Percentiles rank a stretch among this genome's conserved stretches.
These are phyloP conservation scores for Chinchilla lanigera DNA, from an alignment of 2,113 vertebrate species.

Conservation along the genomic window DNA sequence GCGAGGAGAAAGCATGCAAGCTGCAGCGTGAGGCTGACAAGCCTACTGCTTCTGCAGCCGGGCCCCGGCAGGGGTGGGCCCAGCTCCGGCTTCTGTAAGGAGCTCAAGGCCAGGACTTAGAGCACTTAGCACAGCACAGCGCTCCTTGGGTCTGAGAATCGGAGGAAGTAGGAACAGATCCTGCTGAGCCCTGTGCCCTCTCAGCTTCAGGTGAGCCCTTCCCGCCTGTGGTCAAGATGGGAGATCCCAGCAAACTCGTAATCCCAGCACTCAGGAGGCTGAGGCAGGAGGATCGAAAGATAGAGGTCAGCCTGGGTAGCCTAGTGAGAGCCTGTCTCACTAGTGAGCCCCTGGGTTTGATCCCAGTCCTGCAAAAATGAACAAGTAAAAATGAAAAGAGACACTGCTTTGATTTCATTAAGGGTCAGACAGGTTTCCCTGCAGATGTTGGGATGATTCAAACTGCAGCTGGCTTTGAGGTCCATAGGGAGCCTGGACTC, in stretches of 20 bases:
- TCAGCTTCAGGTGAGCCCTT: fast-evolving
- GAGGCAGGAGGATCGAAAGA: background rate
- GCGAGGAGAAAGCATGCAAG: background rate
- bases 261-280: background rate
- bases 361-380: background rate
- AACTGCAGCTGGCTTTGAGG: background rate
- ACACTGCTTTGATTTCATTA: background rate
- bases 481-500: background rate
- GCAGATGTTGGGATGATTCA: background rate
- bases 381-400: background rate
- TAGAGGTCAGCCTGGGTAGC: background rate
- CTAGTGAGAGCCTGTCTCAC: background rate
- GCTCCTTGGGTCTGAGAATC: background rate
- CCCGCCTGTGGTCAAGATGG: background rate
- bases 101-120: background rate
- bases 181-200: background rate
- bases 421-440: background rate
- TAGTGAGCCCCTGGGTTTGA: background rate
- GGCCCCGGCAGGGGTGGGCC: background rate
- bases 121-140: background rate
- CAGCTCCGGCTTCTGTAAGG: background rate
- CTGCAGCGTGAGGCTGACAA: background rate
- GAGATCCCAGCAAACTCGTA: background rate
- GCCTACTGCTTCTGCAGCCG: background rate
- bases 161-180: background rate